phyloP scores from a whole-genome alignment of 2,113 vertebrate species.

The Malaclemys terrapin region DNA sequence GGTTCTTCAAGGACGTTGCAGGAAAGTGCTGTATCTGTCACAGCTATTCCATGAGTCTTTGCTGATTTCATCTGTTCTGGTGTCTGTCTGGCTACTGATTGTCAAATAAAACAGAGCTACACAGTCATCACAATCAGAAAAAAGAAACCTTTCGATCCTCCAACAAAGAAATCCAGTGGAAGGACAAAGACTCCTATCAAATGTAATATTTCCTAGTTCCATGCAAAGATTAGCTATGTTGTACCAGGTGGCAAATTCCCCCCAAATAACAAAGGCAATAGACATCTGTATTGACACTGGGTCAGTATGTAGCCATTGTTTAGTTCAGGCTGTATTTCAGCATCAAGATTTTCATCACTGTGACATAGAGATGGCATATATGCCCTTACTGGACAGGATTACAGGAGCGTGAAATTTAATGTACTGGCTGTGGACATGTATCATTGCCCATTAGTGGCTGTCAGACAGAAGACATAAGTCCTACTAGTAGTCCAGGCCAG shows the following conservation, averaged over 20 bases:
- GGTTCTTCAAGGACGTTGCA: not conserved
- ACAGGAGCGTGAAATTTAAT: rapidly evolving
- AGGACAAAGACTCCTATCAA: not conserved
- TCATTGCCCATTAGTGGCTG: not conserved
- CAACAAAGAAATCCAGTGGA: not conserved
- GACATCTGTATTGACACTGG: not conserved
- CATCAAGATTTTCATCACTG: rapidly evolving
- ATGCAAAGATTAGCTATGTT: rapidly evolving
- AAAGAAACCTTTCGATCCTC: not conserved
- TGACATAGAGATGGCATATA: not conserved
- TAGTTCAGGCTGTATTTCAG: not conserved
- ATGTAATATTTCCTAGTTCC: not conserved
- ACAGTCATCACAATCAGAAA: not conserved
- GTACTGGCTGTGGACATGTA: not conserved
- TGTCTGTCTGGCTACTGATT: not conserved
- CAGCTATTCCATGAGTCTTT: not conserved
- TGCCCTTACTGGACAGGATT: not conserved
- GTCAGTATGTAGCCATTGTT: not conserved
- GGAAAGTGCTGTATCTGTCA: not conserved
- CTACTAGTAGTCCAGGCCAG: not conserved
- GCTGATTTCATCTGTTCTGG: not conserved
- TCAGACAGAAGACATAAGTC: rapidly evolving
- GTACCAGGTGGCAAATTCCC: not conserved
- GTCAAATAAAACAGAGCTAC: not conserved
- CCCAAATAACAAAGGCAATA: not conserved